Conservation (phyloP, 2,888 invertebrate species). For the Pachycephus smyrnensis region DNA sequence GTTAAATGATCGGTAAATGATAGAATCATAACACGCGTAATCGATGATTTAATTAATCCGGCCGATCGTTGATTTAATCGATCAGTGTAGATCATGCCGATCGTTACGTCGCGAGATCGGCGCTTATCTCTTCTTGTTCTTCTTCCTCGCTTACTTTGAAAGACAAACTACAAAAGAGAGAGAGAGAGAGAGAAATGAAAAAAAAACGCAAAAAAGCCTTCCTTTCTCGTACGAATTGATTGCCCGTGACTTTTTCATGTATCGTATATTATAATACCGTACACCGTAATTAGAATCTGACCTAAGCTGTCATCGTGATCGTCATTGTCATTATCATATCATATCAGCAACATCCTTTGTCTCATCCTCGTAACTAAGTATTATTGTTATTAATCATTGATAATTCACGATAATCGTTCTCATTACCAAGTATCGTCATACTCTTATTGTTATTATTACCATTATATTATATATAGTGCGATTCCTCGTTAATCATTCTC, state of each 20-base stretch:
- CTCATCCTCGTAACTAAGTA: not conserved
- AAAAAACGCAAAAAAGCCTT: not conserved
- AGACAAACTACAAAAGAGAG: not conserved
- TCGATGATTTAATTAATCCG: not conserved
- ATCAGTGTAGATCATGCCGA: not conserved
- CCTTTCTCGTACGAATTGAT: not conserved
- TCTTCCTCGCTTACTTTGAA: not conserved
- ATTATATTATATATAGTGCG: not conserved
- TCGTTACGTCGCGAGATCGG: not conserved
- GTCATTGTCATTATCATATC: not conserved
- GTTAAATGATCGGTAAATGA: not conserved
- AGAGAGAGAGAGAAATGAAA: not conserved
- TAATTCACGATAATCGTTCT: not conserved
- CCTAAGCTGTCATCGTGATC: not conserved
- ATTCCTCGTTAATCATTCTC: not conserved
- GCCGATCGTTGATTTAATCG: not conserved
- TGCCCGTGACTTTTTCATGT: not conserved
- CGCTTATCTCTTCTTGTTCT: not conserved
- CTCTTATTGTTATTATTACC: not conserved
- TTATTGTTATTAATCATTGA: not conserved
- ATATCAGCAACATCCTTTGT: not conserved
- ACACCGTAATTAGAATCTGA: not conserved
- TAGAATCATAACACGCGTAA: not conserved
- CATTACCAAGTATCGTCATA: not conserved
- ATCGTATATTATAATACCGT: not conserved